Evolutionary conservation across 2,888 invertebrate genomes (phyloP), one percentile per base, ranked within the genome.

Genomic region (Halictus quadricinctus): DNA sequence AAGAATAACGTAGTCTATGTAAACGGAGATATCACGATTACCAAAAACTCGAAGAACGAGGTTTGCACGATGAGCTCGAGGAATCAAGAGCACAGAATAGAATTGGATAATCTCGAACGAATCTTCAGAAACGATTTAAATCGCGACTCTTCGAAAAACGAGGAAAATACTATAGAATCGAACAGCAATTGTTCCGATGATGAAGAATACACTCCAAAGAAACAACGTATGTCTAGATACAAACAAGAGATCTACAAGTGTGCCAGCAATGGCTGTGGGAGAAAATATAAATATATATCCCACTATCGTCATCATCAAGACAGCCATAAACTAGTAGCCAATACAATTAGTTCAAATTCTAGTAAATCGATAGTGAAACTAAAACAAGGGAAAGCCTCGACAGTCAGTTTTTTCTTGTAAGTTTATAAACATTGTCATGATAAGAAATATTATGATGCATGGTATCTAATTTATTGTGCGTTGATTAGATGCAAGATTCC

Each of bases 301-400:
- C 93, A 93, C 84, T 94, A 94, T 91, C 93, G 94, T 78, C 94
- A 94, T 92, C 94, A 94, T 90, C 94, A 94, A 88, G 94, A 94
- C 79, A 94, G 93, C 91, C 94, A 94, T 83, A 94, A 94, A 85
- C 81, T 94, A 81, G 89, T 91, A 79, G 83, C 90, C 36, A 92
- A 89, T 85, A 82, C 90, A 43, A 83, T 88, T 74, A 91, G 87
- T 84, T 80, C 90, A 50, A 93, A 92, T 91, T 85, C 92, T 50
- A 84, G 83, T 48, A 94, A 93, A 85, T 75, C 91, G 29, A 81
- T 88, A 46, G 78, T 85, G 12, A 93, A 93, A 87, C 83, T 92
- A n/a, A 94, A 94, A 82, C 92, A 92, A 84, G 92, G 91, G 70
- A 94, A 93, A 89, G 92, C 93, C 25, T 91, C 94, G 1, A 94